Percentiles rank a stretch among this genome's conserved stretches.
Evolutionary conservation across 2,113 vertebrate genomes (phyloP).

Genomic region (Rana temporaria): DNA sequence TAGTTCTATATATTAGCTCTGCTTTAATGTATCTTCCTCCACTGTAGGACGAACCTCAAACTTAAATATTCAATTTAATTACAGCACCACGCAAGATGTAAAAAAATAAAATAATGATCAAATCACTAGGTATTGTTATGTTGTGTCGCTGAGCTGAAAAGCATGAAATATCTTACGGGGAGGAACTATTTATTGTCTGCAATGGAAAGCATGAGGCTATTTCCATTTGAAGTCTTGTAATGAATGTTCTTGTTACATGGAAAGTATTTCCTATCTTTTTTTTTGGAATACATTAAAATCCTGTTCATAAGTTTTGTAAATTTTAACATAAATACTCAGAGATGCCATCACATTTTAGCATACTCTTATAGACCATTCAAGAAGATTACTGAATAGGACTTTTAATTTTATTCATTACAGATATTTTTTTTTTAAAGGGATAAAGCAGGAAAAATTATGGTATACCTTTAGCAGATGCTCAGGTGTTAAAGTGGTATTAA

Average conservation of each 20-base stretch:
- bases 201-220: slow-evolving; percentile 43
- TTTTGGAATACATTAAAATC: slow-evolving; percentile 39
- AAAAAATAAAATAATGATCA: slow-evolving; percentile 28
- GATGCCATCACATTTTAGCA: not conserved
- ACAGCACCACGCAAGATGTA: slow-evolving; percentile 26
- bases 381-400: not conserved
- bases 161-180: slow-evolving; percentile 22
- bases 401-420: no score
- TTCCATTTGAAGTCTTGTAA: slow-evolving; percentile 53
- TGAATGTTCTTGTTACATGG: slow-evolving; percentile 50
- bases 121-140: slow-evolving; percentile 39
- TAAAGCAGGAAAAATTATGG: no score
- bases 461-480: no score
- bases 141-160: slow-evolving; percentile 25
- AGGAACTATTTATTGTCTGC: slow-evolving; percentile 35
- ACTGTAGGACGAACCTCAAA: slow-evolving; percentile 7
- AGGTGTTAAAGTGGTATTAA: no score
- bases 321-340: not conserved
- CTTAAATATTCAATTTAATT: slow-evolving; percentile 43
- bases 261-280: slow-evolving; percentile 44
- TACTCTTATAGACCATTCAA: not conserved
- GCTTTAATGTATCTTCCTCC: not conserved
- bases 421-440: no score
- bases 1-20: not conserved
- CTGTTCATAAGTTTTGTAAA: slow-evolving; percentile 28